A percentile compares a stretch with the other conserved stretches of the same genome.
phyloP scores from a whole-genome alignment of 2,113 vertebrate species.

The Hipposideros armiger region DNA sequence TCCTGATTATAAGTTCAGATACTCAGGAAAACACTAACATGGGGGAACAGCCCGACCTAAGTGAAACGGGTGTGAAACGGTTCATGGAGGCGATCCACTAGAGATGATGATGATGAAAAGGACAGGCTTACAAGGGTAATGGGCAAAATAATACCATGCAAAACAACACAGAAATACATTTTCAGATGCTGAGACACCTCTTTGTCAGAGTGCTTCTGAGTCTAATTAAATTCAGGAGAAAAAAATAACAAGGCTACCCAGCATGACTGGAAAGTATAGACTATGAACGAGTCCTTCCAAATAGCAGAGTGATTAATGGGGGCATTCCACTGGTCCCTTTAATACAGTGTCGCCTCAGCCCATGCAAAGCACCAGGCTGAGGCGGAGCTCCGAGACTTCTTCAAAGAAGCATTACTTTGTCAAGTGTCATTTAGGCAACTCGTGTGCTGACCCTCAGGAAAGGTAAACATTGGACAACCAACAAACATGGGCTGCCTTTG shows the following conservation, averaged over 20 bases:
- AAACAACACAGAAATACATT: conserved; percentile 68
- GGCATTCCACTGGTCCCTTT: conserved; percentile 72
- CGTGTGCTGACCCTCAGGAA: background rate
- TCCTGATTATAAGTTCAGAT: conserved; percentile 63
- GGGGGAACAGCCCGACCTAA: background rate
- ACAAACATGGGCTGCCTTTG: background rate
- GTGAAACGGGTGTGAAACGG: background rate
- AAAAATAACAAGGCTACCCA: conserved; percentile 78
- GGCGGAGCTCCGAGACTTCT: background rate
- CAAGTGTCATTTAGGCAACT: background rate
- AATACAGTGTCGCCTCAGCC: conserved; percentile 60
- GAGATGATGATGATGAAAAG: conserved; percentile 56
- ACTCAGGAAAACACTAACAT: conserved; percentile 41
- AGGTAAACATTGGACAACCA: background rate
- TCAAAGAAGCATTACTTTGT: background rate
- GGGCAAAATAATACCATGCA: background rate
- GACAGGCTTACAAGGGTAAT: background rate
- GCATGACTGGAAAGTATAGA: conserved; percentile 76
- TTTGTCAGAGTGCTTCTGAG: conserved; percentile 77
- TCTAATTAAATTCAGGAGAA: conserved; percentile 83
- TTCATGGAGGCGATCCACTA: background rate
- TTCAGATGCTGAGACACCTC: conserved; percentile 45
- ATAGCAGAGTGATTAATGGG: conserved; percentile 68
- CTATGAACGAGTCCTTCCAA: conserved; percentile 36
- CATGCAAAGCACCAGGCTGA: conserved; percentile 55